These are phyloP conservation scores for Erythrolamprus reginae DNA, from an alignment of 2,113 vertebrate species.

Conservation along the genomic window DNA sequence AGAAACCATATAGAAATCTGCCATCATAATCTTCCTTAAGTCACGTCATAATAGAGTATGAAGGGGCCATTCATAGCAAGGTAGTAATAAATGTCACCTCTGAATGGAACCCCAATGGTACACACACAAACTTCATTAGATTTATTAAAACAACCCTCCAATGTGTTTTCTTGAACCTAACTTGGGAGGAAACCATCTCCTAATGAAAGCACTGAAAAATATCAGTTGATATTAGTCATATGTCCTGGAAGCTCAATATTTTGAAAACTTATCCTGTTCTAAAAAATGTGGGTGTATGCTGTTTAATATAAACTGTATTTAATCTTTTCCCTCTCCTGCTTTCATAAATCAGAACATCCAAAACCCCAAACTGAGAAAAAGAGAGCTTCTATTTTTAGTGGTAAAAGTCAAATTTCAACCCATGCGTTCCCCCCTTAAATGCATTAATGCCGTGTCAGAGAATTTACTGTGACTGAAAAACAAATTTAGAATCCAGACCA, in stretches of 20 bases:
- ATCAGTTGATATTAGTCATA: neutral
- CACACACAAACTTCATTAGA: neutral
- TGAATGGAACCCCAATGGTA: neutral
- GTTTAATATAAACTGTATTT: constrained; percentile 41
- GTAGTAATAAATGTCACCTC: neutral
- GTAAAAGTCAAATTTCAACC: constrained; percentile 41
- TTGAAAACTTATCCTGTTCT: neutral
- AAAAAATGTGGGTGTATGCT: constrained; percentile 15
- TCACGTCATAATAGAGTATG: neutral
- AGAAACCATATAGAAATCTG: neutral
- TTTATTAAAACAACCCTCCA: neutral
- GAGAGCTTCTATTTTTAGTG: constrained; percentile 52
- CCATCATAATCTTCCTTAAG: neutral
- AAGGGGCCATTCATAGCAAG: neutral
- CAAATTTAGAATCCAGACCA: constrained; percentile 51
- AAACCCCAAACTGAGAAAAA: constrained; percentile 40
- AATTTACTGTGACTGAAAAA: constrained; percentile 55
- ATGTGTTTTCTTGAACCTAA: fast-evolving
- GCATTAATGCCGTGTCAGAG: constrained; percentile 52
- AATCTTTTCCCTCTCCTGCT: constrained; percentile 31
- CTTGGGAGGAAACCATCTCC: neutral
- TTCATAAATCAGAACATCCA: constrained; percentile 30
- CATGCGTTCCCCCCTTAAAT: constrained; percentile 50
- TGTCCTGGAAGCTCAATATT: fast-evolving
- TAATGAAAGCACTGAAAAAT: neutral